A percentile compares a stretch with the other conserved stretches of the same genome.
phyloP scores from a whole-genome alignment of 2,113 vertebrate genomes.

The Lophotis ruficrista region DNA sequence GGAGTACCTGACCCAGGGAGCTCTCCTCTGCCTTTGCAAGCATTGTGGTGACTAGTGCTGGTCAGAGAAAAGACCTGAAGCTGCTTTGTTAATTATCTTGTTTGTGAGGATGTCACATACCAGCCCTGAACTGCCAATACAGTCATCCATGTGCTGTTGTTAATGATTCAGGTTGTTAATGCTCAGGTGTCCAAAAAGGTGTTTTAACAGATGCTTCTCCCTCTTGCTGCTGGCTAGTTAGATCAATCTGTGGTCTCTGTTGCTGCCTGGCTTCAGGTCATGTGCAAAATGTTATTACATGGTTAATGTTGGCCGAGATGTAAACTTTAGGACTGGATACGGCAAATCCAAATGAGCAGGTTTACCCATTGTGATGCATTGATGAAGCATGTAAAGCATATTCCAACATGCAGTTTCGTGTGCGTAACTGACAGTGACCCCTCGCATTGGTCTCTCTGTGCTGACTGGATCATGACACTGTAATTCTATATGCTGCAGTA shows the following conservation, averaged over 20 bases:
- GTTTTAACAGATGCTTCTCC: not conserved
- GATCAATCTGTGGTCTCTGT: not conserved
- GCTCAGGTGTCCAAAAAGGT: not conserved
- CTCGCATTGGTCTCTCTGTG: not conserved
- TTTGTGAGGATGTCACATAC: not conserved
- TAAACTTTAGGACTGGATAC: not conserved
- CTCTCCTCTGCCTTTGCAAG: not conserved
- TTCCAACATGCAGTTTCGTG: conserved; percentile 28
- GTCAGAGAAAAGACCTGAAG: not conserved
- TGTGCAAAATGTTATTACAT: not conserved
- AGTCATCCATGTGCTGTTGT: not conserved
- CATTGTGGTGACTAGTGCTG: not conserved
- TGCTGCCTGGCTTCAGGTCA: not conserved
- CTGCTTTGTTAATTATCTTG: not conserved
- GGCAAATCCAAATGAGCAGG: not conserved
- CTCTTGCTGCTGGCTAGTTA: not conserved
- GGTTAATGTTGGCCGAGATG: not conserved
- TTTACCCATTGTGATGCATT: conserved; percentile 43
- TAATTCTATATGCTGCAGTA: conserved; percentile 36
- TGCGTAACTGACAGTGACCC: conserved; percentile 45
- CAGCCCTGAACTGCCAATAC: not conserved
- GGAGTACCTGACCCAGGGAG: not conserved
- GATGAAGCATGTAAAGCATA: conserved; percentile 38
- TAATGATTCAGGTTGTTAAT: not conserved
- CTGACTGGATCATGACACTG: conserved; percentile 27